phyloP scores from a whole-genome alignment of 1,140 invertebrate genomes.

The Araneus ventricosus region DNA sequence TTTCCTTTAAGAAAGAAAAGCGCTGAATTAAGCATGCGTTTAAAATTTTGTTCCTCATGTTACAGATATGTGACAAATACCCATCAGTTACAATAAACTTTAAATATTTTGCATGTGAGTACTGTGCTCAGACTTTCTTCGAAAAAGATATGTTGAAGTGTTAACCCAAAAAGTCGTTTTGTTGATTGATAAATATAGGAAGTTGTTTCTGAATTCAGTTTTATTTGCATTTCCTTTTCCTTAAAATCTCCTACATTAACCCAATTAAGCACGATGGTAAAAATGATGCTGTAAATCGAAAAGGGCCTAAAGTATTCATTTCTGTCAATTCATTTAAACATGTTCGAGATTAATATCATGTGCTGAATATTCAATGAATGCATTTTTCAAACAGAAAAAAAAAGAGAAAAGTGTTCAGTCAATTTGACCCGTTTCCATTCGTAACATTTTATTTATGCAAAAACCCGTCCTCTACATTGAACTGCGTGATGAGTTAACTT shows the following conservation, averaged over 20 bases:
- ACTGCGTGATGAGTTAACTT: slow-evolving; percentile 68
- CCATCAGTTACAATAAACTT: too few relatives aligned
- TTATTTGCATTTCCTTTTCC: neutral
- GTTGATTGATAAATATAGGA: neutral
- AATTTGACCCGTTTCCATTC: slow-evolving; percentile 62
- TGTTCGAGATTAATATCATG: slow-evolving; percentile 14
- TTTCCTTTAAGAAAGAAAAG: too few relatives aligned
- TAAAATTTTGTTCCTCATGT: too few relatives aligned
- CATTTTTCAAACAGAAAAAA: neutral
- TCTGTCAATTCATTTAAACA: slow-evolving; percentile 53
- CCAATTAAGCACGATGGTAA: slow-evolving; percentile 33
- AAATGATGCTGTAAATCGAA: neutral
- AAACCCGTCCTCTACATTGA: slow-evolving; percentile 58
- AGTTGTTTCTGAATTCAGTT: neutral
- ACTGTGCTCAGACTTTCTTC: too few relatives aligned
- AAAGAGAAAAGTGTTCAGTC: slow-evolving; percentile 6
- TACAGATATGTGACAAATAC: too few relatives aligned
- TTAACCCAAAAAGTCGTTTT: neutral
- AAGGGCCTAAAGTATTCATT: neutral
- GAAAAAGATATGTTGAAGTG: too few relatives aligned
- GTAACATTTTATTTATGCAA: slow-evolving; percentile 58
- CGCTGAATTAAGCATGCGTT: too few relatives aligned
- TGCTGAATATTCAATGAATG: slow-evolving; percentile 55
- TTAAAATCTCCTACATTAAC: neutral
- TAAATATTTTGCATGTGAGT: too few relatives aligned